A percentile compares a stretch with the other conserved stretches of the same genome.
Evolutionary conservation across 37 sponge, comb jelly and placozoan genomes (phyloP).

Genomic region (Corticium candelabrum): DNA sequence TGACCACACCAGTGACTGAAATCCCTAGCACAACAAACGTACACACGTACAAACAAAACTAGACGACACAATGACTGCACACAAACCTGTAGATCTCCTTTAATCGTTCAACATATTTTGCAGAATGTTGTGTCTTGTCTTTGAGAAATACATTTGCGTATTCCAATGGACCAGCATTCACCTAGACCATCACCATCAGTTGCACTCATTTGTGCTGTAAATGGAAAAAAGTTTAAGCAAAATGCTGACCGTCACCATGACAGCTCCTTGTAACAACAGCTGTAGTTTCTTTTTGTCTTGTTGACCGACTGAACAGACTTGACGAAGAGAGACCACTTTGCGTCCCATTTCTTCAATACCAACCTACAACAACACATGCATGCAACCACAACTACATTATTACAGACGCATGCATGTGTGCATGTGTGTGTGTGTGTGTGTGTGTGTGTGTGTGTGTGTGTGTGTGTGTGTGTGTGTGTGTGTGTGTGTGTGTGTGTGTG

Average conservation of each 20-base stretch:
- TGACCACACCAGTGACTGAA: slow-evolving; percentile 61
- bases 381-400: neutral
- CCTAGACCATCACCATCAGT: too few species aligned
- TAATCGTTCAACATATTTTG: slow-evolving; percentile 33
- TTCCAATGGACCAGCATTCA: slow-evolving; percentile 77
- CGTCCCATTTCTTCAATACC: slow-evolving; percentile 79
- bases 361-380: slow-evolving; percentile 46
- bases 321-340: slow-evolving; percentile 43
- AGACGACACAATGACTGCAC: too few species aligned
- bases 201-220: neutral
- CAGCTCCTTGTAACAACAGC: slow-evolving; percentile 67
- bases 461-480: too few species aligned
- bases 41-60: neutral
- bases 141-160: slow-evolving; percentile 65
- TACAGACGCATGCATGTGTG: neutral
- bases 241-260: slow-evolving; percentile 52
- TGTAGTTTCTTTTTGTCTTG: slow-evolving; percentile 74
- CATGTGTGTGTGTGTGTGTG: too few species aligned
- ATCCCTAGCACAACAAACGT: slow-evolving; percentile 17
- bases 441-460: too few species aligned
- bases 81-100: slow-evolving; percentile 64
- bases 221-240: neutral
- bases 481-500: too few species aligned
- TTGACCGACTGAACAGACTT: slow-evolving; percentile 33
- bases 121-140: slow-evolving; percentile 10